phyloP scores from a whole-genome alignment of 2,888 invertebrate genomes.

The Crematogaster levior region DNA sequence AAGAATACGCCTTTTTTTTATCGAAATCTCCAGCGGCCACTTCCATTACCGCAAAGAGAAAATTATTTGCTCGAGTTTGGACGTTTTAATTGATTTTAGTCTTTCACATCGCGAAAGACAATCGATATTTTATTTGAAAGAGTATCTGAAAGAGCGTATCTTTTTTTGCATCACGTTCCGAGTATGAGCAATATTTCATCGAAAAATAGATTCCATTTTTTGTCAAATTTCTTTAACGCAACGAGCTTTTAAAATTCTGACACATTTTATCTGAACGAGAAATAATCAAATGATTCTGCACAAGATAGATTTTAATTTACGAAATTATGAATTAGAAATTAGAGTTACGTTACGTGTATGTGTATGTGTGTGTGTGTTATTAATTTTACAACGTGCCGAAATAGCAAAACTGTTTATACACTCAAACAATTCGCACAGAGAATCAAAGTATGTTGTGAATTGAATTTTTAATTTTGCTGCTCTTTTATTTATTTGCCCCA shows the following conservation, averaged over 20 bases:
- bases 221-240: neutral
- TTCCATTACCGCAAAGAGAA: no score
- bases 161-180: neutral
- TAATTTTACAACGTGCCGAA: neutral
- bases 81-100: neutral
- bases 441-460: neutral
- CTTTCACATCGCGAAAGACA: neutral
- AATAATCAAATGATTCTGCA: neutral
- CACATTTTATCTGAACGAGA: neutral
- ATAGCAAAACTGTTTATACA: neutral
- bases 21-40: neutral
- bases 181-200: neutral
- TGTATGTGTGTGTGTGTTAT: neutral
- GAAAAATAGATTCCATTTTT: neutral
- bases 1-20: neutral
- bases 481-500: neutral
- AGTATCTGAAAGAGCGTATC: neutral
- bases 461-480: neutral
- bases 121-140: neutral
- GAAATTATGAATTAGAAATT: neutral
- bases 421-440: neutral
- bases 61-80: neutral
- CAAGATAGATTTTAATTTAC: neutral
- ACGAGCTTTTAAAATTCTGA: neutral
- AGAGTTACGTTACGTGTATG: neutral